Base-by-base conservation (phyloP, 2,888 invertebrate genomes). In the Drosophila lacicola region DNA sequence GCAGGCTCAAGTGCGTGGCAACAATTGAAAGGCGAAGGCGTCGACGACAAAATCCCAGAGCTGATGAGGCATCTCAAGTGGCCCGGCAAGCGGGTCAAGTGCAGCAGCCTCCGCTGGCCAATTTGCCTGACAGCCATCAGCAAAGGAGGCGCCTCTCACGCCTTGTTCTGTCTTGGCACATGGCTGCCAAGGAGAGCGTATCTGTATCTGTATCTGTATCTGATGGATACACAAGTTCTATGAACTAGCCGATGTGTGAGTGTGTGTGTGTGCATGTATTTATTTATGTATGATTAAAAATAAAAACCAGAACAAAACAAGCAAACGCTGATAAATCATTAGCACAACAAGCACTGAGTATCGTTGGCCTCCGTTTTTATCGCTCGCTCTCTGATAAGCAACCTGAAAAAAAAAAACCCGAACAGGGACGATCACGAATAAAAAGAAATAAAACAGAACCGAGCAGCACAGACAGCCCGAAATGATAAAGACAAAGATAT, bases 21-120 rank as follows among this genome's bases (percentile, higher is more conserved):
- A 71, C 83, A 82, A 80, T 77, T 69, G 80, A 74, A 78, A 73
- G 76, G 62, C 63, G 68, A 45, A 51, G 55, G 61, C 65, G 62
- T 45, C 47, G 55, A 39, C 29, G 29, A 17, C 25, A 5, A 25
- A 41, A 36, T 17, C 53, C 47, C 37, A 17, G 19, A 45, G 45
- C 78, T 86, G 88, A 85, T 88, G 88, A 86, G 82, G 64, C 85
- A 80, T 47, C 78, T 86, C 70, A 60, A 78, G 85, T 78, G 75
- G 49, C 37, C 41, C 42, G 29, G 46, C 55, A 61, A 78, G 63
- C 65, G 75, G 82, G 86, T 88, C 82, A 88, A 82, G 82, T 82
- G 82, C 86, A 85, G 54, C 72, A 53, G 54, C 50, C 58, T 63
- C 84, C 78, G 78, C 55, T 81, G 80, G 80, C 83, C 83, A 83